Base-by-base conservation (phyloP, 1,140 invertebrate species). In the Cotesia chilonis region DNA sequence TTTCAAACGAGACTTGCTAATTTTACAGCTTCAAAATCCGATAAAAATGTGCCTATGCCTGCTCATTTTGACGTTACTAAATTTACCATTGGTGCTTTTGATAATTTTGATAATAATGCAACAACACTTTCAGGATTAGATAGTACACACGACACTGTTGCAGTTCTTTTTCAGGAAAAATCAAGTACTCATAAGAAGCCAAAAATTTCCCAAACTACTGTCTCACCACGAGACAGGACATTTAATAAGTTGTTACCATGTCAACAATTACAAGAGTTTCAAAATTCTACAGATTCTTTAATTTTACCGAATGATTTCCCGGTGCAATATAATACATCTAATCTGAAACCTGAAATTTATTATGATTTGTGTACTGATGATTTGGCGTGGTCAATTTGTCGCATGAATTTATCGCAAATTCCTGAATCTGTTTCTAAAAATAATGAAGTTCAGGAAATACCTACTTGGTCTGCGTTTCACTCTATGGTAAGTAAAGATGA, bases 11-110 rank as follows among this genome's bases (percentile, higher is more conserved):
- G 68, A 41, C 54, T 70, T 28, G 68, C 68, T 2, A 68, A 68
- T 68, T 75, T 63, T 59, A 52, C 66, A 54, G 47, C 38, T 35
- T 14, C 35, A 61, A 67, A 57, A 38, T 37, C 14, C 57, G 20
- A 55, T 63, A 64, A 9, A 67, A 14, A 59, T n/a, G 61, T 69
- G 10, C 67, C 68, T 7, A 68, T 75, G 12, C 68, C 68, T 6
- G 64, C 61, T 28, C 68, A 73, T 68, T 72, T 70, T 60, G 52
- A 67, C 68, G 7, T 28, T 4, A 52, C 41, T 6, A 38, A 52
- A 41, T 75, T 41, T 28, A 47, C 57, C 4, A 68, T 60, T 35
- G 74, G n/a, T 6, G 59, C 67, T 38, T 59, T 68, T 14, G 67
- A 68, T 54, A 68, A 55, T 59, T 55, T 68, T 36, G 67, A 68